Base-by-base conservation (phyloP, 1,140 invertebrate species). In the Steinernema khuongi region DNA sequence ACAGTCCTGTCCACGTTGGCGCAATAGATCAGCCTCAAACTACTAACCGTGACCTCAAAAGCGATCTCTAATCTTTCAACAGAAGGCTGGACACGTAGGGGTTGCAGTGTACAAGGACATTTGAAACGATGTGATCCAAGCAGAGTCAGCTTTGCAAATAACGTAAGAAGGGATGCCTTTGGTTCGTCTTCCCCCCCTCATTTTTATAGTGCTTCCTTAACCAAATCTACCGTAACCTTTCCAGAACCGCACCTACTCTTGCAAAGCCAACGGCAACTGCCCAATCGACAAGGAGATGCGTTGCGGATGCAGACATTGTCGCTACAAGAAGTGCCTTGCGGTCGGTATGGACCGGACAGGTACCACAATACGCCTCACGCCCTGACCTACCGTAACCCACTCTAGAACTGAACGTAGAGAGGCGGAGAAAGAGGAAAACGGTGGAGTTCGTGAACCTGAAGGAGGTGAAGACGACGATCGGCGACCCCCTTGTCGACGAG, bases 221-320 rank as follows among this genome's bases (percentile, higher is more conserved):
- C 50, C 44, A 1, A 32, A 17, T 31, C 26, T 22, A 7, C 14
- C 32, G 7, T 17, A 17, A n/a, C 72, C 17, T 31, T 77, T 79
- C 22, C 60, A 79, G 79, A 83, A 83, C 74, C 77, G 81, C 30
- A 83, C 83, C 11, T 83, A 83, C 73, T 85, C 83, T 1, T 83
- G 82, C 74, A 83, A 83, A 73, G 29, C 75, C 11, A 77, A 83
- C 74, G 82, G 82, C 1, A 76, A 85, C 33, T 83, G 82, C 72
- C 75, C 73, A 1, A 83, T 83, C 30, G 80, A 85, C 72, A 84
- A 80, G 41, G 71, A 78, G 22, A 78, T 75, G 76, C 70, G 82
- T 33, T 85, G 83, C 43, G 73, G 77, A 11, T 83, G 82, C 71
- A 32, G 78, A 31, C 67, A 77, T 79, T 80, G 74, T 70, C 80